A percentile compares a stretch with the other conserved stretches of the same genome.
Evolutionary conservation across 2,113 vertebrate species (phyloP).

Genomic region (Gallinago paraguaiae): DNA sequence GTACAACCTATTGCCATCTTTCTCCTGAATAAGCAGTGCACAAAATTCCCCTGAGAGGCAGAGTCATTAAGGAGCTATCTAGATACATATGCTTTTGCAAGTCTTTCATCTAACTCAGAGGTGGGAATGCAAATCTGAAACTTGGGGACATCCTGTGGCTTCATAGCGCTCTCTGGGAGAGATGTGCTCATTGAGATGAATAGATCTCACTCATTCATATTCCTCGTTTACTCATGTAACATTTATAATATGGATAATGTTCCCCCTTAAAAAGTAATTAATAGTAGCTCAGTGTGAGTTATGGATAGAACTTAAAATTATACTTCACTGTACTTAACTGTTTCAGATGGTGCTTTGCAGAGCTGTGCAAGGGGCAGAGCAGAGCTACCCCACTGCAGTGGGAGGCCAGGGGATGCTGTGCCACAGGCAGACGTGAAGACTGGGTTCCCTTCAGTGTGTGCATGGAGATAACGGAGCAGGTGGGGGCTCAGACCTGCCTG

Average conservation of each 20-base stretch:
- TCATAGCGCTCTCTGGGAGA: constrained; percentile 13
- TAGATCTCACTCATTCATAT: constrained; percentile 49
- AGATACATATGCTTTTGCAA: constrained; percentile 31
- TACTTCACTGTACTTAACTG: neutral
- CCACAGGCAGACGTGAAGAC: neutral
- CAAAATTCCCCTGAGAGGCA: constrained; percentile 26
- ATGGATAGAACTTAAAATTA: neutral
- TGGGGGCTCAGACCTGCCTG: neutral
- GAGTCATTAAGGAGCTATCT: constrained; percentile 47
- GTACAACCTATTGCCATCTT: neutral
- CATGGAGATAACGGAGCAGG: neutral
- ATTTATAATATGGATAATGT: constrained; percentile 27
- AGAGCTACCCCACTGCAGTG: neutral
- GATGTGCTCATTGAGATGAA: constrained; percentile 43
- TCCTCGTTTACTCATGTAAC: constrained; percentile 32
- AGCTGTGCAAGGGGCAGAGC: neutral
- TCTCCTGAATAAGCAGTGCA: constrained; percentile 43
- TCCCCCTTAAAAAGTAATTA: constrained; percentile 32
- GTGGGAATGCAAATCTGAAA: constrained; percentile 56
- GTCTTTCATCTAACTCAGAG: constrained; percentile 51
- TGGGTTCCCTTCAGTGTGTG: neutral
- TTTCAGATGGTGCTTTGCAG: neutral
- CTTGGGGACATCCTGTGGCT: constrained; percentile 38
- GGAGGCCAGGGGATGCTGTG: neutral
- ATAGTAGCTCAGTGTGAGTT: neutral